phyloP scores from a whole-genome alignment of 2,888 invertebrate species.

The Cryptocephalus moraei region DNA sequence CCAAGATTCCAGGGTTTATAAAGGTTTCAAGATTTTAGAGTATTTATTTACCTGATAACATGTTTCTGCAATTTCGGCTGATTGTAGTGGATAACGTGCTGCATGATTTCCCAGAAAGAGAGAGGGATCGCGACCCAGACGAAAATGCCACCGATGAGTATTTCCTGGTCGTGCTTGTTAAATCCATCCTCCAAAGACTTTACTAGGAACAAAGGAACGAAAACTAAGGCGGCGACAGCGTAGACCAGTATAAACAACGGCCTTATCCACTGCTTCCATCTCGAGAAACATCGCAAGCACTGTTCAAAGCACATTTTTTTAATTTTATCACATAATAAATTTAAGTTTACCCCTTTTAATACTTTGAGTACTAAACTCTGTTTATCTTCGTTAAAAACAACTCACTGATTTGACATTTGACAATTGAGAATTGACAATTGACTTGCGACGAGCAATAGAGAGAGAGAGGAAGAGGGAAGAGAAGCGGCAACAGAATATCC shows the following conservation, averaged over 20 bases:
- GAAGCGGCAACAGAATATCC: too few species aligned
- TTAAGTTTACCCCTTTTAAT: too few species aligned
- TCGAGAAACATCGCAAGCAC: conserved; percentile 30
- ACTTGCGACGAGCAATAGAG: too few species aligned
- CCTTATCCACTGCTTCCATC: conserved; percentile 85
- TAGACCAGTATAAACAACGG: conserved; percentile 74
- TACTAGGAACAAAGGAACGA: conserved; percentile 73
- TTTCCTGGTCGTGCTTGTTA: conserved; percentile 66
- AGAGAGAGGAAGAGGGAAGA: too few species aligned
- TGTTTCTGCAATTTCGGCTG: conserved; percentile 88
- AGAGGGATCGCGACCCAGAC: conserved; percentile 84
- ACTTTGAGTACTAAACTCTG: too few species aligned
- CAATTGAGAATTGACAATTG: too few species aligned
- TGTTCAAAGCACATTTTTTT: conserved; percentile 26
- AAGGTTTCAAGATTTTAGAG: too few species aligned
- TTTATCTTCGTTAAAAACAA: too few species aligned
- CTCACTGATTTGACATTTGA: too few species aligned
- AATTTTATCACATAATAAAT: background rate
- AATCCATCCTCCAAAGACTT: conserved; percentile 74
- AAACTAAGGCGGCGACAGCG: conserved; percentile 67
- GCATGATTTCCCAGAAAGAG: conserved; percentile 89
- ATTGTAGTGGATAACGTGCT: conserved; percentile 88
- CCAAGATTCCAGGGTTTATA: too few species aligned
- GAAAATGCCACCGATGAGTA: conserved; percentile 83
- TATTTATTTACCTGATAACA: conserved; percentile 64